Base-by-base conservation (phyloP, 92 coral and sea anemone species). In the Pocillopora grandis region DNA sequence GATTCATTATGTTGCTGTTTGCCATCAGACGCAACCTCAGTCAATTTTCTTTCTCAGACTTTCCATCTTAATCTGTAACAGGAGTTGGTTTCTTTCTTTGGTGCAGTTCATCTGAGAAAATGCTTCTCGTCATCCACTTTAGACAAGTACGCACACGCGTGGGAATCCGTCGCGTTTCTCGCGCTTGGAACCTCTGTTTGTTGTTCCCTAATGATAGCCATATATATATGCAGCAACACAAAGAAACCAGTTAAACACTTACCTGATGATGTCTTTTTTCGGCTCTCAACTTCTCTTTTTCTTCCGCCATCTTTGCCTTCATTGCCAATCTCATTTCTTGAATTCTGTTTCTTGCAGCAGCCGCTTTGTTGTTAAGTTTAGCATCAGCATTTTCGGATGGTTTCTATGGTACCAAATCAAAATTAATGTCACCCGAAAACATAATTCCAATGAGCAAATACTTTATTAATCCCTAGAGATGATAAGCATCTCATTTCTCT, bases 251-350 rank as follows among this genome's bases (percentile, higher is more conserved):
- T 42, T 42, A 42, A 42, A 42, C 52, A 7, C 8, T 42, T 27
- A 67, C 77, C 80, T 76, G 84, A 58, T 77, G 82, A 35, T 76
- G 76, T 21, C 79, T 62, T 83, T 88, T 77, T 48, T 85, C 85
- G 10, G 89, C 62, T 36, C 71, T 82, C 73, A 86, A 62, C 56
- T 81, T 76, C 31, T 67, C 89, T 83, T 85, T 88, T 7, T 90
- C 86, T 11, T 87, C 89, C 0, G 90, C 92, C 97, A 93, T 91
- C 88, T 93, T 91, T 15, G 93, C 93, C 56, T 88, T 95, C 98
- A 95, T 95, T 67, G 92, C 93, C 58, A 89, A 86, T 79, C 98
- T 95, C 93, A 95, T 94, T 84, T 93, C 95, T 62, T 92, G 97
- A 33, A 93, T 86, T 69, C 78, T 89, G 71, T 86, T 92, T 72